phyloP scores from a whole-genome alignment of 2,113 vertebrate genomes.

The Pygoscelis adeliae region DNA sequence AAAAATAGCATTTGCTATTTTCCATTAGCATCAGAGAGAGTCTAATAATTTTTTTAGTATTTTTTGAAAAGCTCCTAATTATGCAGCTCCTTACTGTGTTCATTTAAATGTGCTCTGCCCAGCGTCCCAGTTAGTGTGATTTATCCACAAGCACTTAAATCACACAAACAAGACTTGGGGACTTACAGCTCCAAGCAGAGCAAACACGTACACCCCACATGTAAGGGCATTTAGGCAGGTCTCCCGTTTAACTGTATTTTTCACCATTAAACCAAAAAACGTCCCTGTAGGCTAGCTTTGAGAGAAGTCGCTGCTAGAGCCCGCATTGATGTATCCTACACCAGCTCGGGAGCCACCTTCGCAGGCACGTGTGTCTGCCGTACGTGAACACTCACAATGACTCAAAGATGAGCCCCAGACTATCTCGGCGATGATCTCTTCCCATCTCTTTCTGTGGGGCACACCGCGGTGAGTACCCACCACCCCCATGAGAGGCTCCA shows the following conservation, averaged over 20 bases:
- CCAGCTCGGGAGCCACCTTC: background rate
- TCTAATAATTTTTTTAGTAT: background rate
- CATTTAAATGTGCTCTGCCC: background rate
- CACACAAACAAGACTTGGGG: background rate
- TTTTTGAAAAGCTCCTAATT: background rate
- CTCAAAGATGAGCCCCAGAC: background rate
- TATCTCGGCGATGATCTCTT: background rate
- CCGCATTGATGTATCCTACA: accelerated
- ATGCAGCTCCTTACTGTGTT: background rate
- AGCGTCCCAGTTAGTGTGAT: background rate
- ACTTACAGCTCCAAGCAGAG: background rate
- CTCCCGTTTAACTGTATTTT: background rate
- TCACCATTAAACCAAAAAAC: background rate
- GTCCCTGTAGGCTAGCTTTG: background rate
- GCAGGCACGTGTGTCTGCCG: accelerated
- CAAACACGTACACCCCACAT: background rate
- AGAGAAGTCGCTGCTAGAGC: background rate
- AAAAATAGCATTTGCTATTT: background rate
- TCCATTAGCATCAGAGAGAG: background rate
- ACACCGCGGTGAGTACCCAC: too few relatives aligned
- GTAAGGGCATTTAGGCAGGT: background rate
- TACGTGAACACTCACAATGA: accelerated
- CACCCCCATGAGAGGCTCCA: accelerated
- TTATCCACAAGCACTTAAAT: background rate
- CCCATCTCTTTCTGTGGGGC: background rate